Evolutionary conservation across 1,140 invertebrate genomes (phyloP), one percentile per base, ranked within the genome.

Genomic region (Harpegnathos saltator): DNA sequence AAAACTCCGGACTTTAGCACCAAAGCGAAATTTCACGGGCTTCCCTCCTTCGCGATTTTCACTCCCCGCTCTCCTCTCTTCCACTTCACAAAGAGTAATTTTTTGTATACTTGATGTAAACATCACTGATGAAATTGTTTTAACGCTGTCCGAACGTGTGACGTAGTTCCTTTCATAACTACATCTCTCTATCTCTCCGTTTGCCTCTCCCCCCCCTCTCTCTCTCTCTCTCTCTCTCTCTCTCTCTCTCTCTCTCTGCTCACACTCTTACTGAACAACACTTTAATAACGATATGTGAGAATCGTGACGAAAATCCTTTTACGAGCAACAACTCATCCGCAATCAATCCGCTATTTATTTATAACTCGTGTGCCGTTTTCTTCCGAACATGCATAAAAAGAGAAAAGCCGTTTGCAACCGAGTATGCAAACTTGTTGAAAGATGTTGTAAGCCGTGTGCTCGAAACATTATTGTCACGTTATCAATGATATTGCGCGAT

Each of bases 271-370:
- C n/a, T 73, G 14, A 38, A 24, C 14, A 73, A 22, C 11, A 26
- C 12, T 26, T 72, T 38, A 59, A 62, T 62, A 52, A 44, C 38
- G 4, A 15, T 17, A 33, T 7, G 50, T 17, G 59, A 24, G n/a
- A 63, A 48, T n/a, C 14, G 22, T 75, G 58, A 75, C 38, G 44
- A 75, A 75, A 75, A 24, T 75, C 50, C 19, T n/a, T 75, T 75
- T 75, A 75, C 24, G 72, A 63, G 72, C 24, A 14, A 19, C 63
- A 58, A 24, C 19, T 50, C 24, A 75, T 38, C 29, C 7, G 72
- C 48, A 74, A 48, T 63, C 50, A 75, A 62, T 1, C n/a, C n/a
- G 38, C 59, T 75, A 62, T 50, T 62, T 74, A 74, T 74, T 62
- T 75, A 75, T 75, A 15, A 63, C 58, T n/a, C 26, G 58, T 61